phyloP scores from a whole-genome alignment of 2,113 vertebrate genomes.

The Brachyhypopomus occidentalis region DNA sequence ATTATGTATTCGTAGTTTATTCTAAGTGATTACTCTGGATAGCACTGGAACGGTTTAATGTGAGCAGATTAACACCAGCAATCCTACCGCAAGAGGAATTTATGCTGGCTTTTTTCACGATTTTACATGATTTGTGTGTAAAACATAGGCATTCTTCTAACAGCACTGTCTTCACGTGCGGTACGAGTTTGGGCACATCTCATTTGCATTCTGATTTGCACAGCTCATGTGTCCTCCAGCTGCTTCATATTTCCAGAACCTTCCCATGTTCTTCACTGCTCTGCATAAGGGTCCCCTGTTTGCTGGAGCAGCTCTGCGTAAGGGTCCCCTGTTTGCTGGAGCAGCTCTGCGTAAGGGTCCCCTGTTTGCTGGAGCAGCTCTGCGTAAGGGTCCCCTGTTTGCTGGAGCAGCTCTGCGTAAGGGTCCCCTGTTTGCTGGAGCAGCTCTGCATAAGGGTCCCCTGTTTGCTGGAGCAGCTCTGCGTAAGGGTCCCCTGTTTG shows the following conservation, averaged over 20 bases:
- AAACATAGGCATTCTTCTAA: not conserved
- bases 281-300: constrained; percentile 12
- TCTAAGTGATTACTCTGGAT: not conserved
- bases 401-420: constrained; percentile 10
- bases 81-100: not conserved
- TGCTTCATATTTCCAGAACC: not conserved
- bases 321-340: constrained; percentile 1
- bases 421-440: constrained; percentile 6
- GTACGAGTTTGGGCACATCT: constrained; percentile 32
- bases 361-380: constrained; percentile 16
- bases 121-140: not conserved
- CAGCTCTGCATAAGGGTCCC: not conserved
- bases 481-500: not conserved
- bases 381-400: not conserved
- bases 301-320: constrained; percentile 14
- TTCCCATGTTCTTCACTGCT: constrained; percentile 30
- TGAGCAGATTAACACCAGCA: not conserved
- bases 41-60: not conserved
- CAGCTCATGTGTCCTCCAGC: not conserved
- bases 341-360: not conserved
- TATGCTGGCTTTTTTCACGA: not conserved
- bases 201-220: constrained; percentile 31
- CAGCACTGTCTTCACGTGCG: constrained; percentile 26
- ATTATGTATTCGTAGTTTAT: not conserved
- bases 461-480: constrained; percentile 16